Percentiles rank a stretch among this genome's conserved stretches.
Conservation (phyloP, 2,797 vertebrate species). For the Acipenser transmontanus region DNA sequence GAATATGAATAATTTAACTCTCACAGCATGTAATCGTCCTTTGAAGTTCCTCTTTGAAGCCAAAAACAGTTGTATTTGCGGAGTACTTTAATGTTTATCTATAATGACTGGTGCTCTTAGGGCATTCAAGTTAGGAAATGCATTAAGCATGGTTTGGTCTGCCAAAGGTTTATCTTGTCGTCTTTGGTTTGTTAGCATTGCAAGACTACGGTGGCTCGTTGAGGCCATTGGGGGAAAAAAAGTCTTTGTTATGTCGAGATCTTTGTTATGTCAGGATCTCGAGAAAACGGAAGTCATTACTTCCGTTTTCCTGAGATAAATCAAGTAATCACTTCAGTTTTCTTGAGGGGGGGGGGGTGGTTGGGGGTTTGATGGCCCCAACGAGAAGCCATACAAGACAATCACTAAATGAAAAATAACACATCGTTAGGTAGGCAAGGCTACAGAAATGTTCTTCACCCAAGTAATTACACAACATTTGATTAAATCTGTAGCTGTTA, state of each 20-base stretch:
- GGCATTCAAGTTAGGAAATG: constrained; percentile 43
- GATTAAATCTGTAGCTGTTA: not conserved
- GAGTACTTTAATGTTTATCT: constrained; percentile 64
- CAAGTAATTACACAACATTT: not conserved
- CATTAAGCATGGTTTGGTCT: constrained; percentile 39
- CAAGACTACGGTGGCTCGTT: not conserved
- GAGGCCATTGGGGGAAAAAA: too few relatives aligned
- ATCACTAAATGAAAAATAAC: not conserved
- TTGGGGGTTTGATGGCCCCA: too few relatives aligned
- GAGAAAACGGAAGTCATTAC: too few relatives aligned
- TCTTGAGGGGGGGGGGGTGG: too few relatives aligned
- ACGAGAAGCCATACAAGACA: too few relatives aligned
- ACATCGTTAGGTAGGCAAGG: not conserved
- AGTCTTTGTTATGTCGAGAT: too few relatives aligned
- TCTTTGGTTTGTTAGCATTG: not conserved
- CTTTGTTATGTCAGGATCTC: too few relatives aligned
- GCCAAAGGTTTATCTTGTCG: constrained; percentile 32
- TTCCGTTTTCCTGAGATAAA: too few relatives aligned
- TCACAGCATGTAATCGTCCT: constrained; percentile 57
- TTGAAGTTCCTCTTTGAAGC: constrained; percentile 61
- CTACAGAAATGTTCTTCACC: not conserved
- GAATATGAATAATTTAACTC: constrained; percentile 57
- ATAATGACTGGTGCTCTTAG: constrained; percentile 58
- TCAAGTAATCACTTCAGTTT: too few relatives aligned
- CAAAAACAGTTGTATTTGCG: constrained; percentile 55